Conservation (phyloP, 2,113 vertebrate genomes). For the Sturnira hondurensis region DNA sequence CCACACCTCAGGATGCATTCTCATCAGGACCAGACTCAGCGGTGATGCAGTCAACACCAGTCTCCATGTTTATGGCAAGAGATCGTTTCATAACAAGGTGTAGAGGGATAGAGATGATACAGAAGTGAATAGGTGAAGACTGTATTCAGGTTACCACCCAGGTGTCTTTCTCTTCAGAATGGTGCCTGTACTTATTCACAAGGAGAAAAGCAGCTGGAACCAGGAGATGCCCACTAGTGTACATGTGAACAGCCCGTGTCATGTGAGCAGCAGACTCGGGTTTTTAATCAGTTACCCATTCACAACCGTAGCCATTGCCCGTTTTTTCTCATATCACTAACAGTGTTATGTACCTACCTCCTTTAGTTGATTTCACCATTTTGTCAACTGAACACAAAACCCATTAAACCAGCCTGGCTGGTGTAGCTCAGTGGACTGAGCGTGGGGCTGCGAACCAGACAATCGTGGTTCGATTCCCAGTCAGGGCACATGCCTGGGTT, state of each 20-base stretch:
- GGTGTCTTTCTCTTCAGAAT: constrained; percentile 19
- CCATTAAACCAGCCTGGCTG: constrained; percentile 29
- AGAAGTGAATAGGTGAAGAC: constrained; percentile 61
- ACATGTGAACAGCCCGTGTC: fast-evolving
- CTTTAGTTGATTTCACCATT: constrained; percentile 70
- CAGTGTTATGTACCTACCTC: constrained; percentile 52
- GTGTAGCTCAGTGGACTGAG: no score
- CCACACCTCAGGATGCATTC: background rate
- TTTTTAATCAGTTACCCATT: background rate
- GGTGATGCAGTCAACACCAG: constrained; percentile 58
- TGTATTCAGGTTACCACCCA: constrained; percentile 39
- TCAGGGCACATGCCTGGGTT: no score
- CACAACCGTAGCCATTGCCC: constrained; percentile 42
- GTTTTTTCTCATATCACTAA: constrained; percentile 62
- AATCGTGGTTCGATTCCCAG: no score
- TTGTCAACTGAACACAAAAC: constrained; percentile 65
- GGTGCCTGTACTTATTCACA: background rate
- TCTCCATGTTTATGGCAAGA: constrained; percentile 71
- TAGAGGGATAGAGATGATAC: constrained; percentile 57
- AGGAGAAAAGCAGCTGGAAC: constrained; percentile 34
- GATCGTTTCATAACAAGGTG: constrained; percentile 45
- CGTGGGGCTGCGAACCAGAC: no score
- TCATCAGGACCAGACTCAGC: background rate
- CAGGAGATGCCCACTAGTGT: constrained; percentile 16
- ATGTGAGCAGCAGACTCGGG: background rate